A percentile compares a stretch with the other conserved stretches of the same genome.
Evolutionary conservation across 2,888 invertebrate species (phyloP).

Genomic region (Plagodis pulveraria): DNA sequence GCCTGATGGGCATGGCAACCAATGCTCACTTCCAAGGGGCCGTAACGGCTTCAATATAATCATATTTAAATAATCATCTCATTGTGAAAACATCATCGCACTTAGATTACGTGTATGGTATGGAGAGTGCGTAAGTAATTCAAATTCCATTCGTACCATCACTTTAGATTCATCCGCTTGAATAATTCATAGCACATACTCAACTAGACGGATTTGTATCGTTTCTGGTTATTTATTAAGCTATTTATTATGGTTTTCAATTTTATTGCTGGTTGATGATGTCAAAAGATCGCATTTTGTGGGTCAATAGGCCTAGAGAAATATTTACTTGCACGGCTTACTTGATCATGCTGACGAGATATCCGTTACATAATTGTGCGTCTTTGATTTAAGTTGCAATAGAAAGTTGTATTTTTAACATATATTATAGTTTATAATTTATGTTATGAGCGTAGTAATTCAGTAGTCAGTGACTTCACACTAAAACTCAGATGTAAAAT

Average conservation of each 20-base stretch:
- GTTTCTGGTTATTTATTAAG: constrained; percentile 2
- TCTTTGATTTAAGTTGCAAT: constrained; percentile 1
- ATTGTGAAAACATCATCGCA: too few species aligned
- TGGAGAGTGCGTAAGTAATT: constrained; percentile 2
- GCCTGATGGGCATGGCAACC: too few species aligned
- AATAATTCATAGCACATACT: constrained; percentile 32
- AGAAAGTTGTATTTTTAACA: constrained; percentile 7
- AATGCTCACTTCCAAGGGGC: too few species aligned
- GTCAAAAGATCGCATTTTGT: constrained; percentile 7
- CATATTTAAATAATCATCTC: too few species aligned
- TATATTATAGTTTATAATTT: background rate
- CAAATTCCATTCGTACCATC: constrained; percentile 29
- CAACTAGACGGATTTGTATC: constrained; percentile 15
- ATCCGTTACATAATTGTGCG: constrained; percentile 9
- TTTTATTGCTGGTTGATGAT: constrained; percentile 21
- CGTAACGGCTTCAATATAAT: too few species aligned
- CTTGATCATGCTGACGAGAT: constrained; percentile 5
- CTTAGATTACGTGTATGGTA: too few species aligned
- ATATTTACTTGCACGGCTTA: constrained; percentile 7
- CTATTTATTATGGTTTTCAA: constrained; percentile 14
- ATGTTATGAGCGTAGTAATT: too few species aligned
- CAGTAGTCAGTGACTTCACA: too few species aligned
- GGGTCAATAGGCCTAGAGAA: constrained; percentile 18
- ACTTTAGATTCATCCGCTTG: constrained; percentile 31
- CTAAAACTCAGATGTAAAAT: too few species aligned